A percentile compares a stretch with the other conserved stretches of the same genome.
Evolutionary conservation across 1,140 invertebrate genomes (phyloP).

Genomic region (Planococcus citri): DNA sequence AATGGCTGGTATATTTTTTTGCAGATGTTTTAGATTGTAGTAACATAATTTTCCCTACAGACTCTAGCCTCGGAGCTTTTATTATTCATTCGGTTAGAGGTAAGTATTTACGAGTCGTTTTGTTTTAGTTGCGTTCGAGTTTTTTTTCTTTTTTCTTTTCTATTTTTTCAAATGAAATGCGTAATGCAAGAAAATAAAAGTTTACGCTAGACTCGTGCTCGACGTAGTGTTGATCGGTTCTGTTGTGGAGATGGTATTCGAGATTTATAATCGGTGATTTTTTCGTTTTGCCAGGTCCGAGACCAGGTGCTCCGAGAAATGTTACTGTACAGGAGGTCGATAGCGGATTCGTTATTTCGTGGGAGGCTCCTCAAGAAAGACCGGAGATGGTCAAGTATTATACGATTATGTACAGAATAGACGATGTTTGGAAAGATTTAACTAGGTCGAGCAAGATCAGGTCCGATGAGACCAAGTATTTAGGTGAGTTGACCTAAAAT

Average conservation of each 20-base stretch:
- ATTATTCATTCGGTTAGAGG: slow-evolving; percentile 5
- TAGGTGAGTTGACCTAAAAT: slow-evolving; percentile 36
- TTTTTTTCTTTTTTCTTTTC: not conserved
- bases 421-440: slow-evolving; percentile 71
- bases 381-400: slow-evolving; percentile 75
- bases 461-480: slow-evolving; percentile 73
- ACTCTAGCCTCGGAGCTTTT: slow-evolving; percentile 40
- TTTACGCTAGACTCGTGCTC: no score
- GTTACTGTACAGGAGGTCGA: slow-evolving; percentile 71
- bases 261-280: not conserved
- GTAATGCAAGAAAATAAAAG: no score
- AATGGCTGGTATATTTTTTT: slow-evolving; percentile 35
- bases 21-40: slow-evolving; percentile 65
- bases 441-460: slow-evolving; percentile 69
- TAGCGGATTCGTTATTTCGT: slow-evolving; percentile 77
- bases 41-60: slow-evolving; percentile 62
- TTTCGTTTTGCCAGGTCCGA: slow-evolving; percentile 53
- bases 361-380: slow-evolving; percentile 68
- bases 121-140: no score
- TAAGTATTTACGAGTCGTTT: not conserved
- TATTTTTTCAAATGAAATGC: not conserved
- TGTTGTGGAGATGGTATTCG: no score
- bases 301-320: slow-evolving; percentile 73
- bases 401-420: slow-evolving; percentile 78
- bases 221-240: no score